A percentile compares a stretch with the other conserved stretches of the same genome.
Conservation (phyloP, 1,140 invertebrate genomes). For the Heterodera schachtii region DNA sequence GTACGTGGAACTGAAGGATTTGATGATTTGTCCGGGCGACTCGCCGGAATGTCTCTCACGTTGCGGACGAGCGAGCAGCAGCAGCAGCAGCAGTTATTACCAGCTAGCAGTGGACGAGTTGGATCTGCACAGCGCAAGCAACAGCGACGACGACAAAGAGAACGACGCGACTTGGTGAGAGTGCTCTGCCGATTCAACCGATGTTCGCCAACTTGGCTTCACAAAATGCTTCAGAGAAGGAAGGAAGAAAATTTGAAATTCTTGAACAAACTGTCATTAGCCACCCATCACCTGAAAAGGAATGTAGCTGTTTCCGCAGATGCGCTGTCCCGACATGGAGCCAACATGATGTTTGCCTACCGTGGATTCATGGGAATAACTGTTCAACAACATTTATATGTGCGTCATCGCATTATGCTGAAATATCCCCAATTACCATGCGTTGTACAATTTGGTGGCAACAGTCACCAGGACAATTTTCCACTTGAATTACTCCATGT, state of each 20-base stretch:
- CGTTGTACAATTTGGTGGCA: neutral
- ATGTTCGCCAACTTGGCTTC: neutral
- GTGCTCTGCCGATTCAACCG: conserved; percentile 1
- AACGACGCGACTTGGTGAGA: neutral
- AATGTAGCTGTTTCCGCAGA: neutral
- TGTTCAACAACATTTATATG: neutral
- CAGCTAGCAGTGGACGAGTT: neutral
- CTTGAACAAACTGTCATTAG: neutral
- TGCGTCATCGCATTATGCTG: neutral
- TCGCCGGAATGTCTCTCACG: neutral
- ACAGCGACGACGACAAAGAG: neutral
- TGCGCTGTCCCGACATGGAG: neutral
- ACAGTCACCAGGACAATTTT: neutral
- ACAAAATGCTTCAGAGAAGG: neutral
- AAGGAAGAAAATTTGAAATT: neutral
- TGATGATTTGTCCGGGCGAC: neutral
- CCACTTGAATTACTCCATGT: neutral
- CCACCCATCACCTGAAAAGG: neutral
- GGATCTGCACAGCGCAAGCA: neutral
- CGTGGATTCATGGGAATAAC: neutral
- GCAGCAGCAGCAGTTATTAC: neutral
- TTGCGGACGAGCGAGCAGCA: neutral
- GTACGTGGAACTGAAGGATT: neutral
- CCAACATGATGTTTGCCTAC: neutral
- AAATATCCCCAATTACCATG: neutral